Evolutionary conservation across 2,113 vertebrate species (phyloP).

Genomic region (Callaeas wilsoni): DNA sequence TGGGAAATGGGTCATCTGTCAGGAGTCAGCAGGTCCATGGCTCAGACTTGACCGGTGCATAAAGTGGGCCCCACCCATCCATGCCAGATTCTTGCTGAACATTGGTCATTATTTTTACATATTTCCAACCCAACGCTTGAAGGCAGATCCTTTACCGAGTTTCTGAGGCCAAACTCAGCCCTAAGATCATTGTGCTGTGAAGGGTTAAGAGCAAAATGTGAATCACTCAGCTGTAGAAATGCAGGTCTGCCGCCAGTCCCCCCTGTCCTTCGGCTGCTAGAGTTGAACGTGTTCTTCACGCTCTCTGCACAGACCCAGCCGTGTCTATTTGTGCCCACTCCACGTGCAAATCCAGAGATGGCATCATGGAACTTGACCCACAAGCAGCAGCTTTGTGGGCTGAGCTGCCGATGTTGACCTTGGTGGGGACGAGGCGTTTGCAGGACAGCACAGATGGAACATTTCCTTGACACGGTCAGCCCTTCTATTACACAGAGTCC

Average conservation of each 20-base stretch:
- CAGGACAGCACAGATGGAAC: slow-evolving; percentile 3
- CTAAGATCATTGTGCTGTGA: background rate
- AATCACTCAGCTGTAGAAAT: background rate
- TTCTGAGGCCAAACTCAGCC: background rate
- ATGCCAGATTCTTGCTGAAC: fast-evolving
- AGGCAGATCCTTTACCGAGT: background rate
- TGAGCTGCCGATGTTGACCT: background rate
- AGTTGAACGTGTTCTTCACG: background rate
- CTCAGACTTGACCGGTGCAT: background rate
- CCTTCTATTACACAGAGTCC: slow-evolving; percentile 15
- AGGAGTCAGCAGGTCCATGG: background rate
- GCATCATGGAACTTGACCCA: fast-evolving
- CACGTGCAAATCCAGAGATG: background rate
- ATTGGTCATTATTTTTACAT: background rate
- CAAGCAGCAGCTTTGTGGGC: background rate
- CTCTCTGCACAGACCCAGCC: background rate
- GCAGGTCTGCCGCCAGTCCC: background rate
- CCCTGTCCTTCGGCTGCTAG: background rate
- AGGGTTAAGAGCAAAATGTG: background rate
- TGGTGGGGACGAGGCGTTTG: fast-evolving
- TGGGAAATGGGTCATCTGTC: background rate
- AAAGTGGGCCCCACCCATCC: background rate
- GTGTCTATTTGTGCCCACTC: background rate
- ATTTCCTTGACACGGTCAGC: slow-evolving; percentile 30
- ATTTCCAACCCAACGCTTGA: background rate